phyloP scores from a whole-genome alignment of 2,797 vertebrate genomes.

The Apogon hyalosoma region DNA sequence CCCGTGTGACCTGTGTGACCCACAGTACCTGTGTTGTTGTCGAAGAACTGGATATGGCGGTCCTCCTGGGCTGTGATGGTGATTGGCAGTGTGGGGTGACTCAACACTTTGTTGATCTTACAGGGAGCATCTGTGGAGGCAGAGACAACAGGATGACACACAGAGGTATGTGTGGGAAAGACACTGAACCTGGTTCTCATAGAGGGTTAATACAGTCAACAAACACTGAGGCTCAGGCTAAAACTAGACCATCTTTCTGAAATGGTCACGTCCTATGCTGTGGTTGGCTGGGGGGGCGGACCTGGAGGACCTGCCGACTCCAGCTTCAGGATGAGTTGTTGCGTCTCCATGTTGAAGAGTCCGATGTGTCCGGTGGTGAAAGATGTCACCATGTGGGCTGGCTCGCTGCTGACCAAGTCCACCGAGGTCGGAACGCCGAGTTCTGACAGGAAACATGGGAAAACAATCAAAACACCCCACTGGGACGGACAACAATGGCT shows the following conservation, averaged over 20 bases:
- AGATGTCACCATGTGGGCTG: conserved; percentile 92
- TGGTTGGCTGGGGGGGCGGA: background rate
- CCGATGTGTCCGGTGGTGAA: conserved; percentile 91
- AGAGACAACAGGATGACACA: background rate
- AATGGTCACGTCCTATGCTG: background rate
- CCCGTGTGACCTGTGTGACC: background rate
- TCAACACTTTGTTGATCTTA: conserved; percentile 96
- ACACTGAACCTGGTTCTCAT: too few species aligned
- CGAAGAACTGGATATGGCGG: conserved; percentile 95
- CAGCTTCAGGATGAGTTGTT: conserved; percentile 90
- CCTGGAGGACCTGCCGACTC: conserved; percentile 85
- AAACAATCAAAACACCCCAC: background rate
- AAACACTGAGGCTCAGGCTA: too few species aligned
- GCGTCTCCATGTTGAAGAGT: conserved; percentile 97
- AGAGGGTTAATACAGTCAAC: too few species aligned
- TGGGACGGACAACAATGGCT: too few species aligned
- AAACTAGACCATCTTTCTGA: too few species aligned
- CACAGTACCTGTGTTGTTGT: conserved; percentile 90
- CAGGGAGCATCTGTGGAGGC: conserved; percentile 79
- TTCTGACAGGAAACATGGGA: conserved; percentile 76
- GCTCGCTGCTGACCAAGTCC: conserved; percentile 93
- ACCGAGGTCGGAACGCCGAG: conserved; percentile 92
- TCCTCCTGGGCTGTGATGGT: conserved; percentile 96
- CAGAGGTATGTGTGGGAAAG: too few species aligned
- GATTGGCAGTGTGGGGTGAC: conserved; percentile 95